phyloP scores from a whole-genome alignment of 2,113 vertebrate genomes.

The Origma solitaria region DNA sequence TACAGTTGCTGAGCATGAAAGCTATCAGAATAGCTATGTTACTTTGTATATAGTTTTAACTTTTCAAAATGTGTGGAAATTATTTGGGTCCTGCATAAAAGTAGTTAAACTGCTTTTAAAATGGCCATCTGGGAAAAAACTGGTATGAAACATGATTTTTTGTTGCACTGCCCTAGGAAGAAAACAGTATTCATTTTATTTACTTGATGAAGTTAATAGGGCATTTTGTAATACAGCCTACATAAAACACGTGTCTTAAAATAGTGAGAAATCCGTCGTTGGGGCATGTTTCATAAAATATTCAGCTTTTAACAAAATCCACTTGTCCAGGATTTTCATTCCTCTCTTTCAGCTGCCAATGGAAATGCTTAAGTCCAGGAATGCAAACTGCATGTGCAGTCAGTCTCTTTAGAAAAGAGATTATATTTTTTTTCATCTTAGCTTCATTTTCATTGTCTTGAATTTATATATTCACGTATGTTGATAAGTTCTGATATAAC shows the following conservation, averaged over 20 bases:
- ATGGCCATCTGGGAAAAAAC: not conserved
- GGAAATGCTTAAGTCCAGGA: not conserved
- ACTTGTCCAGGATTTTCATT: not conserved
- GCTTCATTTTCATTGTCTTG: not conserved
- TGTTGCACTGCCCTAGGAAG: not conserved
- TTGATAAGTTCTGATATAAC: not conserved
- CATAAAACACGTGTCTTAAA: not conserved
- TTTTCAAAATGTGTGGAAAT: not conserved
- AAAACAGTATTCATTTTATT: not conserved
- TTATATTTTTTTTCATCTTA: not conserved
- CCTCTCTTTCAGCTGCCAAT: not conserved
- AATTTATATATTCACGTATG: not conserved
- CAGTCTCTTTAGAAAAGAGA: not conserved
- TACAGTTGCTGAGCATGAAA: not conserved
- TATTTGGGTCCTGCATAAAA: not conserved
- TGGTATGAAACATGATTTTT: not conserved
- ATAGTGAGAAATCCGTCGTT: fast-evolving
- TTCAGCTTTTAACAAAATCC: not conserved
- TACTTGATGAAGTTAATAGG: not conserved
- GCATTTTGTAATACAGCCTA: not conserved
- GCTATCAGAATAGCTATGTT: not conserved
- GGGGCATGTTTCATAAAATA: not conserved
- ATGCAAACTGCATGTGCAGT: not conserved
- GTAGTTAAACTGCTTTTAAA: not conserved
- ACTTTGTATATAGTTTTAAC: not conserved